A percentile compares a stretch with the other conserved stretches of the same genome.
These are phyloP conservation scores for Apus apus DNA, from an alignment of 2,113 vertebrate species.

Conservation along the genomic window DNA sequence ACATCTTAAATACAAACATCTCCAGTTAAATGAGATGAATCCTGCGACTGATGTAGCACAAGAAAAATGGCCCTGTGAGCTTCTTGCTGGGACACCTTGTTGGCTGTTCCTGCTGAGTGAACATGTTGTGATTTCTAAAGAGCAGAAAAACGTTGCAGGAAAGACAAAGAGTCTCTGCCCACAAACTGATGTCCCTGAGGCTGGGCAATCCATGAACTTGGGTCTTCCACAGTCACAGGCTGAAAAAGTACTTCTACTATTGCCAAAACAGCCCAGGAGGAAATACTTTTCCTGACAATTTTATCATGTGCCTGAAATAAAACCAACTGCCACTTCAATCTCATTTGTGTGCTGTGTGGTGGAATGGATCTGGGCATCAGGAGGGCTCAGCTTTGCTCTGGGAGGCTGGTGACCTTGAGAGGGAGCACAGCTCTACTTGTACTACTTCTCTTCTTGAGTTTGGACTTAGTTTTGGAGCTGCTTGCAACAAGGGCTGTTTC, in stretches of 20 bases:
- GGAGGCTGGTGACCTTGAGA: background rate
- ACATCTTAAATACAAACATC: background rate
- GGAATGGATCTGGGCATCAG: background rate
- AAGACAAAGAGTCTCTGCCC: background rate
- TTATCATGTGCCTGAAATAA: background rate
- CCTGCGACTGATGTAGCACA: background rate
- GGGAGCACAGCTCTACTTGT: background rate
- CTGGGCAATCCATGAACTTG: background rate
- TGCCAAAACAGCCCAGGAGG: background rate
- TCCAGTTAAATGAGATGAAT: background rate
- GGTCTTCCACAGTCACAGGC: background rate
- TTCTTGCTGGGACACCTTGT: background rate
- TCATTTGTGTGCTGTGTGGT: background rate
- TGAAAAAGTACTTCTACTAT: background rate
- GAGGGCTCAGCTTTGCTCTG: background rate
- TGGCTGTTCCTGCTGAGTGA: background rate
- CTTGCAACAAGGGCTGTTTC: background rate
- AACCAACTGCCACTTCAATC: background rate
- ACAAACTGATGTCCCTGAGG: accelerated
- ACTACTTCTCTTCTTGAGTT: background rate
- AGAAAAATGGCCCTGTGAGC: background rate
- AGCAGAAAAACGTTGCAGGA: background rate
- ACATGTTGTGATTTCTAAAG: background rate
- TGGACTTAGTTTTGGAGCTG: background rate
- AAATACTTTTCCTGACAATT: background rate